Percentiles rank a stretch among this genome's conserved stretches.
These are phyloP conservation scores for Rhea pennata DNA, from an alignment of 2,113 vertebrate species.

Conservation along the genomic window DNA sequence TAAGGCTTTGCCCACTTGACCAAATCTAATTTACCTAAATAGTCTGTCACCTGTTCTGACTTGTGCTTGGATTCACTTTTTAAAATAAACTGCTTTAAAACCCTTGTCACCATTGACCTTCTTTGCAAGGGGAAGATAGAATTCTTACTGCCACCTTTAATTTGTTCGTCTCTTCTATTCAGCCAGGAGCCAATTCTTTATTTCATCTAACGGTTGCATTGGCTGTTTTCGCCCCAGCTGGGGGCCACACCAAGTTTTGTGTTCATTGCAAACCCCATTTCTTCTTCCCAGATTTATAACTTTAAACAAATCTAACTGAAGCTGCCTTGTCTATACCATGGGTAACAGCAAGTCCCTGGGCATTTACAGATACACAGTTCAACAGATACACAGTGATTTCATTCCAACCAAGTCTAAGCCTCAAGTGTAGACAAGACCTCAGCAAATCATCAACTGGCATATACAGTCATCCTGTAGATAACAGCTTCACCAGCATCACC, in stretches of 20 bases:
- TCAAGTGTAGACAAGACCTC: background rate
- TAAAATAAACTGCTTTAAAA: conserved; percentile 30
- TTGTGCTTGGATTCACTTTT: background rate
- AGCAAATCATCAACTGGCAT: background rate
- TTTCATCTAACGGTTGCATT: background rate
- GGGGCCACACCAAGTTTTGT: background rate
- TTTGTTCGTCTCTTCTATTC: background rate
- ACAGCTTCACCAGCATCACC: background rate
- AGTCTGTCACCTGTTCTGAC: background rate
- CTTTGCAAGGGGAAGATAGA: background rate
- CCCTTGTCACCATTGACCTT: background rate
- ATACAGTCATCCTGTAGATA: background rate
- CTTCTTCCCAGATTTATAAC: conserved; percentile 12
- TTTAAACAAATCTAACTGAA: background rate
- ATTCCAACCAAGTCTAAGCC: background rate
- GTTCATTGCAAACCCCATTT: background rate
- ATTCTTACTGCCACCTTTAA: background rate
- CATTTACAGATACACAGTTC: background rate
- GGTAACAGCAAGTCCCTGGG: background rate
- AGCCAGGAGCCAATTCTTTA: background rate
- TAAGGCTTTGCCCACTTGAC: background rate
- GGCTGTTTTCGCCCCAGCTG: background rate
- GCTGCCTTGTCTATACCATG: background rate
- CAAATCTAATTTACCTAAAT: background rate
- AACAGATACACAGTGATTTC: background rate